Evolutionary conservation across 2,888 invertebrate species (phyloP), one percentile per base, ranked within the genome.

Genomic region (Microctonus hyperodae): DNA sequence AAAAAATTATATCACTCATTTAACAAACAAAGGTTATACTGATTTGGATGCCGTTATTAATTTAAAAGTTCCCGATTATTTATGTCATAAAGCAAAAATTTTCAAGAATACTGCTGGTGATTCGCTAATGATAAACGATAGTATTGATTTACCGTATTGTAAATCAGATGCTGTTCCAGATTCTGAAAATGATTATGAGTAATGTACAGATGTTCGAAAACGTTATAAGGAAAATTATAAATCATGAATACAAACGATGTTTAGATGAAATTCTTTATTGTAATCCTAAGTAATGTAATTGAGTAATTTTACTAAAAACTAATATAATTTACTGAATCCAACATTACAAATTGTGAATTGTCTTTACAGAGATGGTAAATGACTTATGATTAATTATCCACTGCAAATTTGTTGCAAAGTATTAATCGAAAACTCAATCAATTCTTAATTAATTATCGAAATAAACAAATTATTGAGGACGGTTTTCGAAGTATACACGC

Each of bases 21-120:
- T 70, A 66, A 71, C 61, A 68, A 68, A 51, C 25, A 62, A 70
- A 25, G 59, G 72, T 35, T 64, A 50, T 4, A 50, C 64, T 37
- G 65, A 75, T 68, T 51, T 79, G 44, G 50, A 55, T 58, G 28
- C 25, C 25, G 22, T 76, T 53, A 73, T 78, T 56, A 68, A 70
- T 35, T 69, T 73, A 10, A 76, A 70, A 60, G 69, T 73, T 53
- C 37, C 65, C 22, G 71, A 78, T 60, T 79, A 79, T 66, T 67
- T 79, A 64, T 53, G 62, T 31, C 60, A 37, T n/a, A 79, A 79
- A 61, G 65, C 72, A 68, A 65, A 68, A 57, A 44, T 20, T 31
- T 37, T 25, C 31, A 22, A 23, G 48, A 58, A 31, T 58, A 57
- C 48, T 57, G 11, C 16, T 7, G 28, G 28, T 3, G 7, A 28